phyloP scores from a whole-genome alignment of 30 jellyfish, hydroid and myxozoan species.

The Turritopsis rubra region DNA sequence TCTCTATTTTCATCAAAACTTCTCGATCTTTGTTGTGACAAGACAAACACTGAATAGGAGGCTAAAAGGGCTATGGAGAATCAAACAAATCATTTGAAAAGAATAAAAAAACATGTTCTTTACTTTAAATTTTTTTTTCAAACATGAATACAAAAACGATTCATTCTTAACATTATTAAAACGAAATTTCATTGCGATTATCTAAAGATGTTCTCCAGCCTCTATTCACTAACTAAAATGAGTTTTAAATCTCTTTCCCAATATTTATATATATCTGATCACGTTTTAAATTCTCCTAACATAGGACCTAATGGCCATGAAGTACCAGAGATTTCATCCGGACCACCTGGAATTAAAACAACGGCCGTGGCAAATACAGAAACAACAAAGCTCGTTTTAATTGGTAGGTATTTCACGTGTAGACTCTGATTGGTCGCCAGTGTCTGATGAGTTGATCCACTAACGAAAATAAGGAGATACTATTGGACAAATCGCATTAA shows the following conservation, averaged over 20 bases:
- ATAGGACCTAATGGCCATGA: conserved; percentile 88
- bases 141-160: not conserved
- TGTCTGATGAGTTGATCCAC: not conserved
- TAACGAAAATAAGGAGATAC: not conserved
- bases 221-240: conserved; percentile 6
- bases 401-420: not conserved
- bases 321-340: conserved; percentile 32
- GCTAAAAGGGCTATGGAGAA: conserved; percentile 23
- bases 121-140: not conserved
- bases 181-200: not conserved
- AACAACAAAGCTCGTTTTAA: not conserved
- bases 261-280: conserved; percentile 22
- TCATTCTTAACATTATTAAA: not conserved
- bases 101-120: not conserved
- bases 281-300: conserved; percentile 62
- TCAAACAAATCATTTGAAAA: not conserved
- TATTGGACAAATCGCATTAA: not conserved
- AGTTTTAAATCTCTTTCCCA: not conserved
- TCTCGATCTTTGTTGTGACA: not conserved
- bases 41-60: not conserved
- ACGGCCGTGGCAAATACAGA: conserved; percentile 30
- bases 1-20: not conserved
- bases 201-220: conserved; percentile 2
- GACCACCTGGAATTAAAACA: conserved; percentile 34
- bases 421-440: not conserved